These are phyloP conservation scores for Tragulus kanchil DNA, from an alignment of 2,113 vertebrate species.

Conservation along the genomic window DNA sequence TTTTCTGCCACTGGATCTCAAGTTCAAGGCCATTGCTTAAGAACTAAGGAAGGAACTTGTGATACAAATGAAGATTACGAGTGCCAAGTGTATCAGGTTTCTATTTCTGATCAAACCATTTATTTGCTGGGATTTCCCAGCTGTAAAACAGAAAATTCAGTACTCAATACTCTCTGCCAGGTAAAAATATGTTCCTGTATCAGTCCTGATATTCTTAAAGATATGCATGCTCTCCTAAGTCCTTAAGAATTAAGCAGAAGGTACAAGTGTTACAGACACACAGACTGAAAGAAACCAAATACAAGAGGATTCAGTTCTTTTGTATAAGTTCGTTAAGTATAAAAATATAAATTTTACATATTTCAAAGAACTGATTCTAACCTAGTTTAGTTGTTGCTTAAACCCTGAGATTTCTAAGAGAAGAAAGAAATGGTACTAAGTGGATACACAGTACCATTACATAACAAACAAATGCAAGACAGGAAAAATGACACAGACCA, in stretches of 20 bases:
- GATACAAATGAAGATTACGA: neutral
- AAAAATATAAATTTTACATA: too few relatives aligned
- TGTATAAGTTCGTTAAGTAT: neutral
- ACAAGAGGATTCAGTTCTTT: neutral
- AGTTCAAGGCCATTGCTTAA: neutral
- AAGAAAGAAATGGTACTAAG: neutral
- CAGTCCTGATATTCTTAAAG: conserved; percentile 38
- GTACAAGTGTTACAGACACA: neutral
- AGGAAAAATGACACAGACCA: conserved; percentile 32
- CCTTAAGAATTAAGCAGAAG: conserved; percentile 3
- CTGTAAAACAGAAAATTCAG: conserved; percentile 41
- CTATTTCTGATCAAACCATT: conserved; percentile 31
- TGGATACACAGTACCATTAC: neutral
- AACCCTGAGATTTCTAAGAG: too few relatives aligned
- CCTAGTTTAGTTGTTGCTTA: too few relatives aligned
- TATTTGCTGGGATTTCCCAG: conserved; percentile 4
- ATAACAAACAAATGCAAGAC: neutral
- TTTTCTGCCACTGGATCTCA: neutral
- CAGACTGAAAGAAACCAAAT: neutral
- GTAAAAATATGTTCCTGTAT: neutral
- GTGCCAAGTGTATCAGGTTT: neutral
- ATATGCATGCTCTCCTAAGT: neutral
- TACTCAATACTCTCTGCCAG: neutral
- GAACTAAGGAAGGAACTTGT: conserved; percentile 43
- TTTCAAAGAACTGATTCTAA: too few relatives aligned